Evolutionary conservation across 2,113 vertebrate species (phyloP), one percentile per base, ranked within the genome.

Genomic region (Colius striatus): DNA sequence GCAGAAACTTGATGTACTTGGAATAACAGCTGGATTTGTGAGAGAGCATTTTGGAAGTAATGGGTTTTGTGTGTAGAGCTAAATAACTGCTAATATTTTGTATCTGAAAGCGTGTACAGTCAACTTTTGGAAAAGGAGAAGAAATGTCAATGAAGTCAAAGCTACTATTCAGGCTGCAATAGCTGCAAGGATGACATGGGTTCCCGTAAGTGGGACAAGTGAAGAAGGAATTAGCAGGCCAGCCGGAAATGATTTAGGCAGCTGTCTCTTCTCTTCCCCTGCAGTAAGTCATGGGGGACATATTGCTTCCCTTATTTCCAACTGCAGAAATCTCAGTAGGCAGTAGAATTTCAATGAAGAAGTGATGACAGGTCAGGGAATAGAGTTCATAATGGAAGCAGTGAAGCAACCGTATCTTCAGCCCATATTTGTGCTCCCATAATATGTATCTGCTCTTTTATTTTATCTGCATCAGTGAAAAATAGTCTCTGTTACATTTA

Each of bases 221-320:
- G 60, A 91, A 74, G 67, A 63, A 92, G 55, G 84, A 92, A 85
- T 94, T 86, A 91, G 21, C 55, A 80, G 78, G 14, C 67, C 75
- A 91, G 54, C 41, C 14, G 1, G 78, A 95, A 91, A 77, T 67
- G 0, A 80, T 80, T 91, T 63, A 55, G 51, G 48, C 51, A 77
- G 43, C 75, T 80, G 38, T 70, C 72, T 94, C 62, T 62, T 70
- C 48, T 55, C 47, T 88, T 43, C 47, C 51, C 41, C 51, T 71
- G 82, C 82, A 76, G 73, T 57, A 91, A 88, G n/a, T 38, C 14
- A 0, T 8, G 17, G 13, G 1, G 78, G 53, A 72, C 74, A 54
- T 62, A 60, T 73, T 55, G 51, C 82, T 91, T 94, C 75, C 68
- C 62, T 90, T 61, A 87, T 94, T 95, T 95, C 45, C 50, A 68